These are phyloP conservation scores for Lindbergichthys nudifrons DNA, from an alignment of 2,797 vertebrate species.

Conservation along the genomic window DNA sequence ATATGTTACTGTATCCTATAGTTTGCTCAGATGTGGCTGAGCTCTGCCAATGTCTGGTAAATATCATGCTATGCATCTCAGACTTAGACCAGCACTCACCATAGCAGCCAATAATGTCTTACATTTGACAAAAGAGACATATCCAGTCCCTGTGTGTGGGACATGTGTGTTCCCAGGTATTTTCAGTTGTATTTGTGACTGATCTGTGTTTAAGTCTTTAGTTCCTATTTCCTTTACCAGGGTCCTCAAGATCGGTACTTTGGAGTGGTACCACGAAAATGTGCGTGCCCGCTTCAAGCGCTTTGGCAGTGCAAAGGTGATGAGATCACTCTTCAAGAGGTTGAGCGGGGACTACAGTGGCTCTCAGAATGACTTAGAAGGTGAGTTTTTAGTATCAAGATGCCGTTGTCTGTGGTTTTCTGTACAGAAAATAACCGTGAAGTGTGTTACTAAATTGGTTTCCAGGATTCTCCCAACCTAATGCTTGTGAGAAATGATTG, in stretches of 20 bases:
- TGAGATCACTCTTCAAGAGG: conserved; percentile 90
- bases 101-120: background rate
- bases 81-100: background rate
- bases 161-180: background rate
- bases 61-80: conserved; percentile 10
- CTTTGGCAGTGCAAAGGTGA: conserved; percentile 94
- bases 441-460: background rate
- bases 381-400: conserved; percentile 59
- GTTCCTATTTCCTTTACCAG: conserved; percentile 70
- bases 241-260: conserved; percentile 89
- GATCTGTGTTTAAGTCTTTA: background rate
- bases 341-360: conserved; percentile 70
- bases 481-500: background rate
- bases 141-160: background rate
- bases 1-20: conserved; percentile 13
- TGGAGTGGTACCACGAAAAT: conserved; percentile 94
- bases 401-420: background rate
- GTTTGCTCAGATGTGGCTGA: conserved; percentile 33
- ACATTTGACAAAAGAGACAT: background rate
- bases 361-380: conserved; percentile 71
- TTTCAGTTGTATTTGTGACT: background rate
- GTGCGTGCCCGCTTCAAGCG: conserved; percentile 90
- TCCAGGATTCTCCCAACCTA: background rate
- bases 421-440: background rate
- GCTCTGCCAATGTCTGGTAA: conserved; percentile 33